Base-by-base conservation (phyloP, 2,888 invertebrate species). In the Emesis russula region DNA sequence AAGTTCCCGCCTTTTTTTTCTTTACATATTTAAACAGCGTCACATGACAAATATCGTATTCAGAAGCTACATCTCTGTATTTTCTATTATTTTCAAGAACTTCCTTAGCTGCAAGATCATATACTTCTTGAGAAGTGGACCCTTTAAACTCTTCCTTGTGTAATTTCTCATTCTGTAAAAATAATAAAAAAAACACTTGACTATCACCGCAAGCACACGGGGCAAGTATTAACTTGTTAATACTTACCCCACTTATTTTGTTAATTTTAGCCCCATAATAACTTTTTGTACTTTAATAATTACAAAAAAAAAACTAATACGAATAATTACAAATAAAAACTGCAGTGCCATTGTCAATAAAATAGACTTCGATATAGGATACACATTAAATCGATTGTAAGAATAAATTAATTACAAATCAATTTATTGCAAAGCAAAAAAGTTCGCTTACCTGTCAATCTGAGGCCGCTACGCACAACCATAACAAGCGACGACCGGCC, bases 11-110 rank as follows among this genome's bases (percentile, higher is more conserved):
- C 31, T 7, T 79, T 41, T 44, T 68, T 44, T 68, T 70, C 15
- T 79, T 79, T n/a, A 79, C 33, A 36, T 25, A 79, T 33, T 38
- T 66, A 48, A 25, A 68, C 38, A 79, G 66, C 53, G 70, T 68
- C 7, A 79, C 41, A 38, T 79, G 68, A 9, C 79, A 70, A 18
- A 79, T 79, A 3, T 79, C 48, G 13, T 41, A 66, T 48, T 68
- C 48, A 7, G 25, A 5, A 44, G 79, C 70, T 13, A 68, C 68
- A 15, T 33, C 58, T 31, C 58, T 58, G 5, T 18, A 18, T 5
- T 18, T 58, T 18, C 18, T 58, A 2, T 58, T 58, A 7, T 58
- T 58, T n/a, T 58, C 58, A 4, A 58, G 6, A 18, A 58, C 58
- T 58, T 58, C 58, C 7, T 58, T 58, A 58, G 58, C 58, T 58